Base-by-base conservation (phyloP, 2,797 vertebrate species). In the Diceros bicornis region DNA sequence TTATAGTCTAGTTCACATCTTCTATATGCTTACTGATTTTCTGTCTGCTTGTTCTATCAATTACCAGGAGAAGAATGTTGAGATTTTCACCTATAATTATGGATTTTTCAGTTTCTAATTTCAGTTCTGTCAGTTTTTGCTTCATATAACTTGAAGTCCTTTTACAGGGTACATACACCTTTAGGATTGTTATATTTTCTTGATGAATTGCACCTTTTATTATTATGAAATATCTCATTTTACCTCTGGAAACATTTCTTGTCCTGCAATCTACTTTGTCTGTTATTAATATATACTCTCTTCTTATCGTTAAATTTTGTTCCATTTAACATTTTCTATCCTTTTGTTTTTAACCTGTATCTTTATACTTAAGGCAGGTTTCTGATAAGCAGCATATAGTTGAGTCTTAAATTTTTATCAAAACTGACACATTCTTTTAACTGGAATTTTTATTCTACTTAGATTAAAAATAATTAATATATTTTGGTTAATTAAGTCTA, bases 1-100 rank as follows among this genome's bases (percentile, higher is more conserved):
- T n/a, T 61, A 77, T 6, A 52, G 12, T 77, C 21, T 71, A 77
- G 37, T 23, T 91, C 17, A 72, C 32, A 9, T 71, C 10, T 78
- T 72, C 57, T 47, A 7, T 32, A 89, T 34, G 17, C 32, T 81
- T 59, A 89, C 44, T 88, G 64, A 89, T 88, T 94, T 88, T 91
- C 44, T 95, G 25, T 84, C 93, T 61, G 41, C 29, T 37, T 44
- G 3, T 85, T 78, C 34, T 82, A 68, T 74, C 86, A 94, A 59
- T 82, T 78, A 62, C 57, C 86, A 23, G 89, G 34, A 86, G 4
- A 81, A 1, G 2, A 95, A 2, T 29, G 37, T 59, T 94, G 55
- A 82, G 85, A 92, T 94, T 25, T 61, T 34, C 18, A 72, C 18
- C 12, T 84, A 8, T 52, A 82, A 57, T 57, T 72, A 18, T 71